Evolutionary conservation across 2,797 vertebrate genomes (phyloP), one percentile per base, ranked within the genome.

Genomic region (Acrossocheilus fasciatus): DNA sequence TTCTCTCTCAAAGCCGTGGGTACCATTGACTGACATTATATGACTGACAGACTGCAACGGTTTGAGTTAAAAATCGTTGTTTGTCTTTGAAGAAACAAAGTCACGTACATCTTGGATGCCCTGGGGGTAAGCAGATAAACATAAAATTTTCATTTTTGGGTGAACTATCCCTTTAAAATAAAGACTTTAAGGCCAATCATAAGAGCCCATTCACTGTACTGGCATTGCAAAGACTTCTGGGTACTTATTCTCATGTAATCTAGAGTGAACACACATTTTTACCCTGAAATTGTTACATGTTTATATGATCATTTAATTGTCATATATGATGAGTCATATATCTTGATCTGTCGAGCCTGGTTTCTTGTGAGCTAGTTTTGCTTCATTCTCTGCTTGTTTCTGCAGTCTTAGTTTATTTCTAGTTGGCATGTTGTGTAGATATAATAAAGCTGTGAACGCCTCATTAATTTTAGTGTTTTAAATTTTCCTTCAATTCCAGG

Each of bases 401-500:
- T 73, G 23, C 3, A 17, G 12, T 26, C 15, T 73, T 30, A 47
- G 23, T 73, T 45, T 45, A 17, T 3, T 47, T 7, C 4, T 74
- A 47, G 6, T 26, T 83, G 45, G 43, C 39, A 17, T 83, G 6
- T 59, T 34, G 74, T 20, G 0, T 54, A 6, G 15, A 14, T 57
- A 2, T 34, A 66, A n/a, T 47, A 45, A 82, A 59, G 11, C 57
- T n/a, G 20, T 64, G 10, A 54, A 15, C 23, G 20, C 72, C 47
- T 75, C 6, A 81, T 9, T 57, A 39, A 43, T 36, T 14, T 12
- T 7, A 6, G 5, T 66, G 30, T 47, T 54, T 52, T 6, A 18
- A 59, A 0, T 68, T 14, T 3, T 88, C 43, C 77, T 45, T 41
- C 30, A 54, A 47, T 83, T 90, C 1, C 79, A 99, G 98, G 97